phyloP scores from a whole-genome alignment of 1,140 invertebrate genomes.

The fruit fly (Drosophila melanogaster) region Release_6_plus_ISO1_MT NT_033777.3:10618001-10618500 shows the following conservation, averaged over 20 bases:
- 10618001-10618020: background rate
- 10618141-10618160: slow-evolving; percentile 41
- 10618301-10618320: slow-evolving; percentile 36
- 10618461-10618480: no score
- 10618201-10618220: slow-evolving; percentile 60
- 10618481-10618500: no score
- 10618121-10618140: slow-evolving; percentile 32
- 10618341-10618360: slow-evolving; percentile 24
- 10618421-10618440: background rate
- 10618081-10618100: background rate
- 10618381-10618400: slow-evolving; percentile 9
- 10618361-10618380: slow-evolving; percentile 14
- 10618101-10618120: slow-evolving; percentile 8
- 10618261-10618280: slow-evolving; percentile 46
- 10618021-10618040: no score
- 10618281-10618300: slow-evolving; percentile 37
- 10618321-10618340: background rate
- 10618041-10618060: background rate
- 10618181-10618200: slow-evolving; percentile 70
- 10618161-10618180: slow-evolving; percentile 49
- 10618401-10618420: background rate
- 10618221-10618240: slow-evolving; percentile 28
- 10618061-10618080: background rate
- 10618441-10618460: background rate
- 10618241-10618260: slow-evolving; percentile 71